Conservation (phyloP, 2,797 vertebrate genomes). For the Tympanoctomys barrerae region DNA sequence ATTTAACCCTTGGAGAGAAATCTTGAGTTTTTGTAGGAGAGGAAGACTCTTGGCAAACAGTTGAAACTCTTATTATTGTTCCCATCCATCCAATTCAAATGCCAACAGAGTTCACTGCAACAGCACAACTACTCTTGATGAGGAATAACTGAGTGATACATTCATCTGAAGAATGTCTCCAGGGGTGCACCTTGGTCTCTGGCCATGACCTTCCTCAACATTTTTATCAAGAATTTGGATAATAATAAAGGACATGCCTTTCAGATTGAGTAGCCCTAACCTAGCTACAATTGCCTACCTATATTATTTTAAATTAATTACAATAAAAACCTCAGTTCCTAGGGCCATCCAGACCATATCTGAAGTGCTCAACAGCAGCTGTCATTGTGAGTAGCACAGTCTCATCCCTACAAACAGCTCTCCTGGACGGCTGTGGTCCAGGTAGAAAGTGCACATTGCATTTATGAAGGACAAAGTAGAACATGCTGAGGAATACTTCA, state of each 20-base stretch:
- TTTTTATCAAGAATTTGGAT: background rate
- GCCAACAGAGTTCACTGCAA: background rate
- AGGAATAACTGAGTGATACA: background rate
- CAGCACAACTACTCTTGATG: background rate
- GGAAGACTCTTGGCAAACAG: background rate
- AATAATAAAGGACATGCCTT: background rate
- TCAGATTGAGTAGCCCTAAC: background rate
- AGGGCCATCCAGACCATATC: background rate
- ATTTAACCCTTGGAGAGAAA: constrained; percentile 7
- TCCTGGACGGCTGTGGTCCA: background rate
- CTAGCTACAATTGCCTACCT: background rate
- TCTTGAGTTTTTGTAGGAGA: background rate
- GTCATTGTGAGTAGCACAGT: background rate
- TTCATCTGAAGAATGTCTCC: background rate
- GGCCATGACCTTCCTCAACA: background rate
- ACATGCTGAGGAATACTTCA: background rate
- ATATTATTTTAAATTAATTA: constrained; percentile 46
- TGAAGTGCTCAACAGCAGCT: constrained; percentile 22
- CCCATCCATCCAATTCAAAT: background rate
- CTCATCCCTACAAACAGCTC: background rate
- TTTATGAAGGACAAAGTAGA: background rate
- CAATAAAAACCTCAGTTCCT: background rate
- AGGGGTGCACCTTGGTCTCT: background rate
- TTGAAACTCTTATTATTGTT: background rate
- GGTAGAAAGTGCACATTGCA: background rate